Base-by-base conservation (phyloP, 2,888 invertebrate genomes). In the Mimachlamys varia region DNA sequence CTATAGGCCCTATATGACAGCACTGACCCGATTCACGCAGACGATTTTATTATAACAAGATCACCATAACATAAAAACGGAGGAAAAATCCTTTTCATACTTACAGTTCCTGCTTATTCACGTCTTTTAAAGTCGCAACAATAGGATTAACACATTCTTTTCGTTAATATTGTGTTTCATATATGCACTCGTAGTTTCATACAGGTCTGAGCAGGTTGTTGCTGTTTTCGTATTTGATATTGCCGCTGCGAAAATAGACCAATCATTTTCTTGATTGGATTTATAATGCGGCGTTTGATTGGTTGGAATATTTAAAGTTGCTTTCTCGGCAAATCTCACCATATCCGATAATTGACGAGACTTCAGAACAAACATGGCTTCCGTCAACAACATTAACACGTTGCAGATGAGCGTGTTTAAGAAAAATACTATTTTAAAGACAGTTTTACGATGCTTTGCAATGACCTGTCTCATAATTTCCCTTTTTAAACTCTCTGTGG, bases 221-320 rank as follows among this genome's bases (percentile, higher is more conserved):
- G 76, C 76, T 76, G 76, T 76, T 76, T 76, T 76, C 76, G 33
- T 76, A 76, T 76, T 76, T 76, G 76, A 76, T 76, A 76, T 76
- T 76, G 76, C 76, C 76, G 76, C 76, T 76, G 76, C 33, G 33
- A 76, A 76, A 88, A 90, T 91, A 10, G 17, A 19, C 33, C 50
- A 22, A 49, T 90, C 88, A 90, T 89, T 91, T 92, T 92, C 91
- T 91, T 49, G 62, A 87, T 90, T 90, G 38, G 37, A 22, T 12
- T 49, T 22, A 19, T 37, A 89, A 87, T 22, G 3, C 27, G 15
- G 49, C 87, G 19, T 89, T 88, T 90, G 88, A 92, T 92, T 92
- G 92, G 92, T 76, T 90, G 89, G 55, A 91, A 76, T 44, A 88
- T 90, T 89, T 88, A 88, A 90, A 91, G 90, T 89, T 90, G 87